Base-by-base conservation (phyloP, 2,888 invertebrate species). In the Homarus gammarus region DNA sequence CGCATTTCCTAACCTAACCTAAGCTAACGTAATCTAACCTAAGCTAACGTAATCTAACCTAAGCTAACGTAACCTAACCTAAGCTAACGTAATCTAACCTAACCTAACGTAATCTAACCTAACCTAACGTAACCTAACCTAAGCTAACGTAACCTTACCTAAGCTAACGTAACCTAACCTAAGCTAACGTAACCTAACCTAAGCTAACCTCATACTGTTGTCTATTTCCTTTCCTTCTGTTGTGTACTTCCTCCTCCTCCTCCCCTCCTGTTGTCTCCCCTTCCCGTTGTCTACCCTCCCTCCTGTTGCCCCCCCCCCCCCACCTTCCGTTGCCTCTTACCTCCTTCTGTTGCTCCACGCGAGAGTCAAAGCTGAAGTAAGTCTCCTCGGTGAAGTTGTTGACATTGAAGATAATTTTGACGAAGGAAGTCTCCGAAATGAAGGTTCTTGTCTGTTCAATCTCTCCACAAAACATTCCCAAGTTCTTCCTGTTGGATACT, bases 351-450 rank as follows among this genome's bases (percentile, higher is more conserved):
- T 90, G 97, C 94, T 98, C 98, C 72, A 98, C 97, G 92, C 97
- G 96, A 92, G 96, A 96, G 93, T 97, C 97, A 93, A 97, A 97
- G 93, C 97, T 97, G 94, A 97, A 96, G 94, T 97, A 97, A 1
- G 97, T 97, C 94, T 98, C 98, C 94, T 98, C 97, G 77, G 98
- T 98, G 94, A 97, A 98, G 95, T 98, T 98, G 94, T 98, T 98
- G 68, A 97, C 97, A 94, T 97, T 97, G 94, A 98, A 98, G 92
- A 97, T 95, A 92, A 98, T 96, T 94, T 97, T 97, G 89, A 98
- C 97, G 94, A 97, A 97, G 94, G 97, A 97, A 85, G 98, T 98
- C 94, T 98, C 98, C 84, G 98, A 98, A 94, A 98, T 98, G 95
- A 98, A 98, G 44, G 97, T 98, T 94, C 98, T 97, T 0, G 98